Base-by-base conservation (phyloP, 2,888 invertebrate genomes). In the Synanthedon formicaeformis region DNA sequence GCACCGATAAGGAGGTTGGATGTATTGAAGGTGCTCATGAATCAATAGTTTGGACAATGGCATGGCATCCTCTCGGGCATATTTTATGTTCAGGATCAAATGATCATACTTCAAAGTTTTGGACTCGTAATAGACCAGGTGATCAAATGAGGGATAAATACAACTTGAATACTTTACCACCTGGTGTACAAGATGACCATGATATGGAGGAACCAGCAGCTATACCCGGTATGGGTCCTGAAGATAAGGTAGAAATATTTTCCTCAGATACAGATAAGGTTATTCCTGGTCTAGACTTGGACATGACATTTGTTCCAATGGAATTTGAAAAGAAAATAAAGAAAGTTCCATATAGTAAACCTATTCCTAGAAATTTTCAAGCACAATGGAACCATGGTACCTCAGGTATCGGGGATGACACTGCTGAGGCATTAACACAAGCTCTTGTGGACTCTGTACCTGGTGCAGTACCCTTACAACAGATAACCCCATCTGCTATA, bases 61-160 rank as follows among this genome's bases (percentile, higher is more conserved):
- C 98, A 40, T 99, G 99, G 99, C 99, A 99, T 89, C 99, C 99
- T 0, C 88, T 99, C 14, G 99, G 99, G 1, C 99, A 99, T 71
- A 99, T 99, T 66, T 88, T 99, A 40, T 98, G 98, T 71, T 98
- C 99, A 3, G 99, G 99, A 0, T 99, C 99, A n/a, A 99, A 99
- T 84, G 99, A 99, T 83, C 99, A 99, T 71, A 97, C 98, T 27
- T 95, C 93, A 23, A 99, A 99, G 85, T 99, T 99, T 86, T 99
- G 99, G 99, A 98, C 99, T 2, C 89, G 99, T 58, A 99, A 99
- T 83, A 91, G 99, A 51, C 99, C 99, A 0, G 99, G 99, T 16
- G 99, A 99, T 87, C 91, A 94, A 55, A 98, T 99, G 96, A 92
- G 98, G 71, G 99, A 99, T 78, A 97, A 98, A 82, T 99, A 98